Evolutionary conservation across 2,113 vertebrate species (phyloP), one percentile per base, ranked within the genome.

Genomic region (Dissostichus mawsoni): DNA sequence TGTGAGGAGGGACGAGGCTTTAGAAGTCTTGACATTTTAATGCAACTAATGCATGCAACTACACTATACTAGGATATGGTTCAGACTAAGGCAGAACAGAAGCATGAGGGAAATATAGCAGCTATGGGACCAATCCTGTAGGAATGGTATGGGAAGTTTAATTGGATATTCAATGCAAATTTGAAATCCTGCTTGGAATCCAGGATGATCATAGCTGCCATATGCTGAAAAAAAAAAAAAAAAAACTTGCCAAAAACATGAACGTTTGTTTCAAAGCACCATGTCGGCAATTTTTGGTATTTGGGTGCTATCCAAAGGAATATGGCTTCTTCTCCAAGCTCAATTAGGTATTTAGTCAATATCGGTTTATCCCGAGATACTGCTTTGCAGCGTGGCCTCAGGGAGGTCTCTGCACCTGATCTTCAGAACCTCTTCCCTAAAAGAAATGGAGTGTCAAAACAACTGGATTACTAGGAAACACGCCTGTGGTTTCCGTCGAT

Each of bases 1-100:
- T 63, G 25, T 71, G 45, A 52, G 41, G 3, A 18, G 11, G 11
- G 20, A 80, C 1, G 2, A 16, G 11, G 36, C 44, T 78, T 85
- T 80, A 70, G 52, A 55, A 41, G 29, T 4, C 68, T 23, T 74
- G 6, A 48, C 44, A 74, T 23, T 66, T 81, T 76, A 20, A 83
- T 79, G 55, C 81, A 81, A 61, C 11, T 4, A 66, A 50, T 64
- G 52, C 50, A 48, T n/a, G 18, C 36, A 61, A 41, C 29, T 45
- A 33, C 41, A 69, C 20, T 10, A 62, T 44, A 36, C 55, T 68
- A 41, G 17, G 65, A 8, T 11, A 12, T 8, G 12, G 14, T 33
- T 59, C 33, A 51, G 25, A 23, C 53, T 20, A 2, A 33, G 11
- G 55, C 23, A 20, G 45, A 36, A 64, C 3, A 29, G 29, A 29